Evolutionary conservation across 2,797 vertebrate genomes (phyloP).

Genomic region (Peromyscus melanophrys): DNA sequence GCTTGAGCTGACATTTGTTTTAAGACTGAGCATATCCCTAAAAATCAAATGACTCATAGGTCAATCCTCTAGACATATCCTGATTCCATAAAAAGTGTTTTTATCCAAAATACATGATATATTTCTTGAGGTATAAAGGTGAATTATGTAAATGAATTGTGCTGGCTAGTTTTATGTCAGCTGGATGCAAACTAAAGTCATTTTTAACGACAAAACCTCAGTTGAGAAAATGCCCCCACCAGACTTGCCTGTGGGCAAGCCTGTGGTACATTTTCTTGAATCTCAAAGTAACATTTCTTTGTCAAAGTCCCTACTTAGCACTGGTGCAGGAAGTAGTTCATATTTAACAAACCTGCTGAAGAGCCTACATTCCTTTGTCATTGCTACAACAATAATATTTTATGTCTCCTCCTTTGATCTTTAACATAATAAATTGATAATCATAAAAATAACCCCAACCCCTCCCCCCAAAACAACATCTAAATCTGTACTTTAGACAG

Average conservation of each 20-base stretch:
- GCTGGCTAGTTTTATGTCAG: neutral
- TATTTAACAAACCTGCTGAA: neutral
- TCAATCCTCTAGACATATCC: neutral
- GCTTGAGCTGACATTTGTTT: conserved; percentile 52
- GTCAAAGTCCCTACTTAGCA: neutral
- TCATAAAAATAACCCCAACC: neutral
- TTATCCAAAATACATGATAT: conserved; percentile 2
- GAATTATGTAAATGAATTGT: conserved; percentile 47
- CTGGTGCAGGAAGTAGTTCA: neutral
- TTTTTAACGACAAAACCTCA: neutral
- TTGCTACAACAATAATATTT: neutral
- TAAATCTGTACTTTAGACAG: neutral
- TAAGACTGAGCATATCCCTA: conserved; percentile 47
- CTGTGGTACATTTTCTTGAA: neutral
- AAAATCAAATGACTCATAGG: conserved; percentile 32
- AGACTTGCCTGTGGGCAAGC: neutral
- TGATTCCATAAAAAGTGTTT: conserved; percentile 18
- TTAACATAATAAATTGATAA: neutral
- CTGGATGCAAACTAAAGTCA: neutral
- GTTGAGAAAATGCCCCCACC: neutral
- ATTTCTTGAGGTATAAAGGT: conserved; percentile 52
- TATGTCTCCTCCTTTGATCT: neutral
- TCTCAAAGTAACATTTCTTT: neutral
- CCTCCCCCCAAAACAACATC: neutral
- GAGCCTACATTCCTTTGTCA: neutral